phyloP scores from a whole-genome alignment of 2,113 vertebrate species.

The Daboia siamensis region DNA sequence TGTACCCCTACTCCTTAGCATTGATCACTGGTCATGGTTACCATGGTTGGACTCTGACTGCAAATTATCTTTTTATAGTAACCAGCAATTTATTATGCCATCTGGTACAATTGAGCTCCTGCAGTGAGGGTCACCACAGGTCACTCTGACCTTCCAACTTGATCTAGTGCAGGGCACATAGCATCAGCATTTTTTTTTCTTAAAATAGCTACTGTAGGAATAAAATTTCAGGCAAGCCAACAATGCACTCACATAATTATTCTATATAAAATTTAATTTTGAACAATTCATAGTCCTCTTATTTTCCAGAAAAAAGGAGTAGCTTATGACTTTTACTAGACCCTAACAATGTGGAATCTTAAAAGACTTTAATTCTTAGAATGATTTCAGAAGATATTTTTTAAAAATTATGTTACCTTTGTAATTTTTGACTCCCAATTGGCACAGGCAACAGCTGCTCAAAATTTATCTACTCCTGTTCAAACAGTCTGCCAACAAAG shows the following conservation, averaged over 20 bases:
- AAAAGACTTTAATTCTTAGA: not conserved
- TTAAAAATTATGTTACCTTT: not conserved
- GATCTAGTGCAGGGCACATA: conserved; percentile 18
- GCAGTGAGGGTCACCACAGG: conserved; percentile 12
- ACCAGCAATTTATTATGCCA: conserved; percentile 9
- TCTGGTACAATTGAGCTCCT: conserved; percentile 14
- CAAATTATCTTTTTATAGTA: conserved; percentile 24
- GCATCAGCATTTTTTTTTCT: conserved; percentile 2
- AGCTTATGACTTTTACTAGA: not conserved
- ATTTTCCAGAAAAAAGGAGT: conserved; percentile 6
- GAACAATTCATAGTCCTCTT: conserved; percentile 19
- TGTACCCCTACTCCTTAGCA: not conserved
- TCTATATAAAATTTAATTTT: conserved; percentile 33
- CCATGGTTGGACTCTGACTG: not conserved
- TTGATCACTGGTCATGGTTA: not conserved
- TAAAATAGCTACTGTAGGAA: conserved; percentile 14
- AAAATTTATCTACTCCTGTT: not conserved
- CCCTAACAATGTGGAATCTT: not conserved
- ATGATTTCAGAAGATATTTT: not conserved
- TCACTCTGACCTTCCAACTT: conserved; percentile 10
- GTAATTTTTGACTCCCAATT: not conserved
- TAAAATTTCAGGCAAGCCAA: conserved; percentile 30
- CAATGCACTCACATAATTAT: conserved; percentile 28
- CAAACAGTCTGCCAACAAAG: not conserved
- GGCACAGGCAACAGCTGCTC: not conserved